Conservation (phyloP, 2,113 vertebrate species). For the Alces alces region DNA sequence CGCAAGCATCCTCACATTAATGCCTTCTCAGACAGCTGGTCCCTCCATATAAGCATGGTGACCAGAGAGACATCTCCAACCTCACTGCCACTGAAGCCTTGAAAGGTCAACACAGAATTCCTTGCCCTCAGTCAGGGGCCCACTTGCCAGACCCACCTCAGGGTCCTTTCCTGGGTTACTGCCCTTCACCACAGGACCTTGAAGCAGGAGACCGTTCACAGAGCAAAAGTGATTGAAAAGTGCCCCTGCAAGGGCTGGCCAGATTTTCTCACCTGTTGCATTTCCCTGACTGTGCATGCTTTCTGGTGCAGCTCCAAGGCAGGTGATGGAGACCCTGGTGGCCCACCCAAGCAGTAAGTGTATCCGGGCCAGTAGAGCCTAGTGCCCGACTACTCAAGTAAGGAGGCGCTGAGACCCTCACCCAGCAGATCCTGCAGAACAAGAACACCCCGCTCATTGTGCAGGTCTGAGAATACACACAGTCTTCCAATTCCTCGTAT, state of each 20-base stretch:
- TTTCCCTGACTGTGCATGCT: background rate
- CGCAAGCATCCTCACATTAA: too few species aligned
- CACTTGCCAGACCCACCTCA: accelerated
- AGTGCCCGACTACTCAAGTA: background rate
- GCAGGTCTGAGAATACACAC: accelerated
- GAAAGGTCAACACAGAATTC: background rate
- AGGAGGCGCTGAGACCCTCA: accelerated
- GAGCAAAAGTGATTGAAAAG: background rate
- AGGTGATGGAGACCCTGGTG: accelerated
- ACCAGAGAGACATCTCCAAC: too few species aligned
- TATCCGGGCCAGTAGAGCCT: background rate
- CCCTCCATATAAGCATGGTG: accelerated
- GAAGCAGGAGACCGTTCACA: accelerated
- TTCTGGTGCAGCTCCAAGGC: background rate
- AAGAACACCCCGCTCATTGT: accelerated
- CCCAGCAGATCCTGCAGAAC: accelerated
- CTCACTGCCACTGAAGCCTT: background rate
- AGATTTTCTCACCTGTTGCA: background rate
- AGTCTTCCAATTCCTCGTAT: accelerated
- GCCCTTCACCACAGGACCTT: background rate
- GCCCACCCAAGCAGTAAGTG: too few species aligned
- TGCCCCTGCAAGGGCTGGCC: accelerated
- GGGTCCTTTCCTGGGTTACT: background rate
- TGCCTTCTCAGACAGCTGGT: background rate
- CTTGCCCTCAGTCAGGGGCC: background rate